Base-by-base conservation (phyloP, 1,140 invertebrate genomes). In the Radopholus similis region DNA sequence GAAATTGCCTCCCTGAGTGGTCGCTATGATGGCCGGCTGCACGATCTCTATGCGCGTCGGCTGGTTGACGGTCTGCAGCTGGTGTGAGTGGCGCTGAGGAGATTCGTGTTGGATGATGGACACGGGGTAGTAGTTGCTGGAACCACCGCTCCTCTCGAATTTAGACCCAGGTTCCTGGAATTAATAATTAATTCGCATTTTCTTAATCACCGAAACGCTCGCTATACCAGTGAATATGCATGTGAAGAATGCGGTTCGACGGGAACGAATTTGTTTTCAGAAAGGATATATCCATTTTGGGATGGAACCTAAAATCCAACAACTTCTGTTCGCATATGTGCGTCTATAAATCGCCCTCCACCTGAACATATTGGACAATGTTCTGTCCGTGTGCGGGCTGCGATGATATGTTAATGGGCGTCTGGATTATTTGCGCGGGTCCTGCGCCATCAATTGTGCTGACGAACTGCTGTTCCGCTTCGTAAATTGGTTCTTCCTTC, bases 331-430 rank as follows among this genome's bases (percentile, higher is more conserved):
- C 2, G 28, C 34, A 55, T 21, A 28, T 55, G n/a, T 26, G n/a
- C 18, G n/a, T 5, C 6, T 15, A 21, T 40, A 18, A 3, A n/a
- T 35, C 54, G 18, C 13, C 54, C 30, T 2, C 11, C 30, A 62
- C 59, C 40, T 62, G 59, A 62, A 62, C 18, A 49, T 62, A 62
- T 62, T 62, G 59, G 49, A 62, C 59, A 35, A 62, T 40, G 18
- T 62, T 62, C 30, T 49, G 40, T 28, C 59, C 59, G 47, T 42
- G 34, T 47, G 49, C 15, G 28, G 28, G 18, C 21, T 42, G 28
- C 28, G 42, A 34, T 4, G 51, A n/a, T 32, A 54, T 54, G 35
- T 54, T 54, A 15, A 54, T 15, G 35, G 51, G 51, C 35, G 51
- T 32, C 18, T 54, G 51, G 5, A 54, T 18, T 54, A 54, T 54